Evolutionary conservation across 64 coral and sea anemone species (phyloP), one percentile per base, ranked within the genome.

Genomic region (Stylophora pistillata): DNA sequence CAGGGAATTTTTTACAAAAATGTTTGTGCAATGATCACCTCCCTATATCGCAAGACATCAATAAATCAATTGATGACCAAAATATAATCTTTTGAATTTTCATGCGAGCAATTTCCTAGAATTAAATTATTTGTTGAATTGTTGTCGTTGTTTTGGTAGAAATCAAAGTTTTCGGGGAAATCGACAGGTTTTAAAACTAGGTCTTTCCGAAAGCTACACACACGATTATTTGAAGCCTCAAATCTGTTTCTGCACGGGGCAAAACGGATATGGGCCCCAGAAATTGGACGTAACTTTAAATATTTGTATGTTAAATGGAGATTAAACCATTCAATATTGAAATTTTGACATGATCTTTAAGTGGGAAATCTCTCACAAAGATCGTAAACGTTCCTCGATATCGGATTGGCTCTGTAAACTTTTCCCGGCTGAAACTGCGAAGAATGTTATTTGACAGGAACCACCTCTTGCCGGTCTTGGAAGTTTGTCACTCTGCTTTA

Each of bases 281-380:
- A n/a, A 10, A 26, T 68, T 26, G 6, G 64, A 10, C 23, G 23
- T 26, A 68, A 68, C 64, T n/a, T 25, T 25, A 21, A 68, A 31
- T 82, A 62, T 82, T 64, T 82, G 57, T 41, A 30, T 82, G 28
- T 59, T 47, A 37, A 62, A 82, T 79, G n/a, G 21, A 41, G 60
- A 82, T 4, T 37, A 41, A 21, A 23, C 27, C 34, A 34, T 34
- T 26, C 20, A 14, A 65, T 65, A 82, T 82, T 82, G 59, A 59
- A 65, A 59, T 82, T 62, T 64, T 64, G 29, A 65, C 9, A 64
- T 13, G 30, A 16, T 30, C 28, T 63, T n/a, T 12, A 64, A 82
- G 58, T 82, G 59, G 59, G 18, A 55, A 82, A 82, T 82, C 15
- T 41, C 21, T 26, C 23, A 68, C 12, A n/a, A 25, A 7, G 26